Conservation (phyloP, 1,140 invertebrate species). For the Zaprionus ornatus region DNA sequence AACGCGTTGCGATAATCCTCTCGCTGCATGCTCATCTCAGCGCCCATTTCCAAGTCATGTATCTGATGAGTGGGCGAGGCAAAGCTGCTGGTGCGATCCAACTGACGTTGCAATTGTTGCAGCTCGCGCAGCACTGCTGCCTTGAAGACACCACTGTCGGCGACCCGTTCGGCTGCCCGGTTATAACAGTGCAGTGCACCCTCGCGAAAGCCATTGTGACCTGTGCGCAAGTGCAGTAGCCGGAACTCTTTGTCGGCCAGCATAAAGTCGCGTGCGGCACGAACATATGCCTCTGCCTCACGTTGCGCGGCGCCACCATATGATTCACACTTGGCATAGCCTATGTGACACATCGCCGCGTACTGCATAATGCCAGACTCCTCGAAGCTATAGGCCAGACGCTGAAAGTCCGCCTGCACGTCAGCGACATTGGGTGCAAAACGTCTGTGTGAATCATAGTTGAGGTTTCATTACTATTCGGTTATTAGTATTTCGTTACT, state of each 20-base stretch:
- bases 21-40: slow-evolving; percentile 53
- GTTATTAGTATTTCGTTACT: slow-evolving; percentile 35
- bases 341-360: slow-evolving; percentile 80
- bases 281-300: slow-evolving; percentile 74
- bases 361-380: slow-evolving; percentile 78
- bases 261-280: slow-evolving; percentile 67
- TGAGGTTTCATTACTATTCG: neutral
- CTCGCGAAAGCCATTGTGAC: slow-evolving; percentile 59
- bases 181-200: slow-evolving; percentile 76
- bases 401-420: slow-evolving; percentile 74
- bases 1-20: slow-evolving; percentile 68
- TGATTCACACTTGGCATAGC: slow-evolving; percentile 77
- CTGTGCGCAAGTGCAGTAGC: slow-evolving; percentile 54
- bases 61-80: slow-evolving; percentile 77
- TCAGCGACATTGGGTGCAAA: slow-evolving; percentile 77
- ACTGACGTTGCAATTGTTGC: slow-evolving; percentile 53
- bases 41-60: slow-evolving; percentile 69
- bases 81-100: slow-evolving; percentile 76
- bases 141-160: slow-evolving; percentile 73
- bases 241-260: slow-evolving; percentile 58
- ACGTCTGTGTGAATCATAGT: slow-evolving; percentile 48
- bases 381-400: slow-evolving; percentile 74
- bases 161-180: slow-evolving; percentile 61
- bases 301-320: slow-evolving; percentile 56
- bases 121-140: slow-evolving; percentile 78